Evolutionary conservation across 2,797 vertebrate genomes (phyloP).

Genomic region (Schizopygopsis malacanthus): DNA sequence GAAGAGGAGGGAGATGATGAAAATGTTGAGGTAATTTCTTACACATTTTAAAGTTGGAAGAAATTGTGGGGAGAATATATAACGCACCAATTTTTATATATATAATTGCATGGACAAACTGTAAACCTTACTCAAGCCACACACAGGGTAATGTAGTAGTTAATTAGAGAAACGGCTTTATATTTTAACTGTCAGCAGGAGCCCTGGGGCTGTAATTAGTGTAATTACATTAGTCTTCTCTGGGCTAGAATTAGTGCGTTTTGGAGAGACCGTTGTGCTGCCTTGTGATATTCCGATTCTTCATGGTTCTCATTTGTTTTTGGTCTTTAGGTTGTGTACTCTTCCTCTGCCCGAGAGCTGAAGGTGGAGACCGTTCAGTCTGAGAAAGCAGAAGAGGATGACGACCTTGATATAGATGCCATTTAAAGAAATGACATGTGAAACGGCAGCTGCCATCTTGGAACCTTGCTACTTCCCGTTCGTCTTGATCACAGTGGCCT

Average conservation of each 20-base stretch:
- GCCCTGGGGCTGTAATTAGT: constrained; percentile 19
- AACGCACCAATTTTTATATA: not conserved
- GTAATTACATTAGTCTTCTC: constrained; percentile 36
- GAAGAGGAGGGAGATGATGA: constrained; percentile 85
- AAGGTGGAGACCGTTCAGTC: constrained; percentile 95
- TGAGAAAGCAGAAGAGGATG: constrained; percentile 86
- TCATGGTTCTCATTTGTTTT: not conserved
- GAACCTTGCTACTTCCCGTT: constrained; percentile 57
- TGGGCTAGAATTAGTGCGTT: not conserved
- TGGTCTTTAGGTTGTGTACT: constrained; percentile 91
- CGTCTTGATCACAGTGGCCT: constrained; percentile 55
- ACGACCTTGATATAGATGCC: constrained; percentile 97
- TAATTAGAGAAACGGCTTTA: constrained; percentile 9
- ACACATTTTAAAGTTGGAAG: no score
- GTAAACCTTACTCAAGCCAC: not conserved
- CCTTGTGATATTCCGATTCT: not conserved
- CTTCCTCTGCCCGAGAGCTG: constrained; percentile 89
- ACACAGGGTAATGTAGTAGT: not conserved
- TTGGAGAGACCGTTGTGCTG: not conserved
- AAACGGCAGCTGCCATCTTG: constrained; percentile 59
- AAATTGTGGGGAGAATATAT: not conserved
- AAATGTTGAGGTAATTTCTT: constrained; percentile 72
- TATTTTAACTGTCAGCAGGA: constrained; percentile 16
- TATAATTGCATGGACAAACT: not conserved
- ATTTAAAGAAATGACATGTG: constrained; percentile 80